phyloP scores from a whole-genome alignment of 2,113 vertebrate genomes.

The Nematolebias whitei region DNA sequence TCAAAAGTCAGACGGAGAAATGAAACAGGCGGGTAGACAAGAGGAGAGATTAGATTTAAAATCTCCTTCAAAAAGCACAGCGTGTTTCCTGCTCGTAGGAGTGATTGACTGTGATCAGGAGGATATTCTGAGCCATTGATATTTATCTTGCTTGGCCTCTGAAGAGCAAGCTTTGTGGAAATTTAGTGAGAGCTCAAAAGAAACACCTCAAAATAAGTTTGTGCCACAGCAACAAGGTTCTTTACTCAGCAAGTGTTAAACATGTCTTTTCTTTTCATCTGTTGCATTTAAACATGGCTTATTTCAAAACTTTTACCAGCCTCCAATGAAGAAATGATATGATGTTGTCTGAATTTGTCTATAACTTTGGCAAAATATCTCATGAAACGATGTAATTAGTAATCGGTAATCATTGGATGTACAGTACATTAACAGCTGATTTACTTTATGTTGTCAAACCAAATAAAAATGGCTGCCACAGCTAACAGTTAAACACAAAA shows the following conservation, averaged over 20 bases:
- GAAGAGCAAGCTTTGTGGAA: constrained; percentile 56
- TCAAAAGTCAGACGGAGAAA: constrained; percentile 38
- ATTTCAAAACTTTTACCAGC: neutral
- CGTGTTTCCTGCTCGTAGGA: constrained; percentile 50
- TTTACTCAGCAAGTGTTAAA: constrained; percentile 49
- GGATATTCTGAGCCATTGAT: constrained; percentile 53
- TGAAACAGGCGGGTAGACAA: constrained; percentile 19
- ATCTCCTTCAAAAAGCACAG: constrained; percentile 7
- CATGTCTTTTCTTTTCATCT: constrained; percentile 11
- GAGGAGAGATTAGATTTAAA: constrained; percentile 44
- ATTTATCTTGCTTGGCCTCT: constrained; percentile 43
- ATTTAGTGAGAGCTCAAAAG: constrained; percentile 38
- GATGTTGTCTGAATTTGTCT: too few species aligned
- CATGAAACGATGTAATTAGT: too few species aligned
- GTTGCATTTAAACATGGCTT: neutral
- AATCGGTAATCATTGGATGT: too few species aligned
- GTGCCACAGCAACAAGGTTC: constrained; percentile 33
- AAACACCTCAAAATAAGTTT: constrained; percentile 52
- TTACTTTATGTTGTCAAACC: too few species aligned
- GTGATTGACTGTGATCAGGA: constrained; percentile 56
- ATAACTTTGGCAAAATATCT: too few species aligned
- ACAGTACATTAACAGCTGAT: too few species aligned
- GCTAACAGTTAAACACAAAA: too few species aligned
- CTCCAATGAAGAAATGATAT: too few species aligned
- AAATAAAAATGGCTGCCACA: too few species aligned